These are phyloP conservation scores for Muraenolepis orangiensis DNA, from an alignment of 2,797 vertebrate genomes.

Conservation along the genomic window DNA sequence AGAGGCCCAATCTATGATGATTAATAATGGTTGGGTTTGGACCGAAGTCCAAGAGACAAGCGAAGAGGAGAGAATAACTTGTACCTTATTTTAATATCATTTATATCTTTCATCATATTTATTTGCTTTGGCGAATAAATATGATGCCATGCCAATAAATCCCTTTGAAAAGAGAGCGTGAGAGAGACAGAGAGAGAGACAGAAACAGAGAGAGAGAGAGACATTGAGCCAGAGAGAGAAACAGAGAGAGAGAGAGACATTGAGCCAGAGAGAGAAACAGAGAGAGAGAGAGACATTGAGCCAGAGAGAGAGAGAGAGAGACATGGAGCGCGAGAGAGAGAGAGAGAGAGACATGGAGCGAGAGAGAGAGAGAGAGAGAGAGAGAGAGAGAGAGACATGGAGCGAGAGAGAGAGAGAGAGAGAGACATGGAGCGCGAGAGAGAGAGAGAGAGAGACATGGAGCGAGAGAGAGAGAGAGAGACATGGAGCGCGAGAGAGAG, in stretches of 20 bases:
- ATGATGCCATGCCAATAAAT: not conserved
- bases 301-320: slow-evolving; percentile 18
- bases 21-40: not conserved
- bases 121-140: not conserved
- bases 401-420: slow-evolving; percentile 16
- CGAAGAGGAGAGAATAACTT: not conserved
- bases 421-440: not conserved
- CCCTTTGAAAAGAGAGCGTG: not conserved
- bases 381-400: not conserved
- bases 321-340: not conserved
- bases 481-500: no score
- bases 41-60: not conserved
- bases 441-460: not conserved
- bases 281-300: not conserved
- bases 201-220: not conserved
- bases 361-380: slow-evolving; percentile 11
- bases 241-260: slow-evolving; percentile 2
- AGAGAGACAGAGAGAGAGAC: no score
- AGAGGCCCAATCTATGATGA: not conserved
- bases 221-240: not conserved
- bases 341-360: slow-evolving; percentile 2
- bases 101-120: not conserved
- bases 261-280: no score
- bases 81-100: not conserved
- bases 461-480: slow-evolving; percentile 12